Evolutionary conservation across 1,140 invertebrate species (phyloP).

Genomic region (Philotrypesis tridentata): DNA sequence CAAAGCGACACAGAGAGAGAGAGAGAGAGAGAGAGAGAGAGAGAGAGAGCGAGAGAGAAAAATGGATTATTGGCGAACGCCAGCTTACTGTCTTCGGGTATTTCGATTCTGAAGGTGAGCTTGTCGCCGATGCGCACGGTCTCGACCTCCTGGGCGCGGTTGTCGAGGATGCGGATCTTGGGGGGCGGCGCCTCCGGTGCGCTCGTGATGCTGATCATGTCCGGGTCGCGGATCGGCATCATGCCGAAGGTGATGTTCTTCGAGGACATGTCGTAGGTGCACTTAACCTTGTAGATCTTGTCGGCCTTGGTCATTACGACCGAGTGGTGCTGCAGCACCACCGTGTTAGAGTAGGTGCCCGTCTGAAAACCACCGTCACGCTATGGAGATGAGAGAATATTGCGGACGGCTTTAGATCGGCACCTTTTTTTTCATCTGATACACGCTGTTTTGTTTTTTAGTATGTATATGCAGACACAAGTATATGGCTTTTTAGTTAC

Average conservation of each 20-base stretch:
- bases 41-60: not conserved
- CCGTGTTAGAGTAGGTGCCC: slow-evolving; percentile 95
- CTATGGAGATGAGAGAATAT: slow-evolving; percentile 58
- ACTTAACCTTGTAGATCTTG: slow-evolving; percentile 97
- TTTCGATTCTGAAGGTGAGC: slow-evolving; percentile 95
- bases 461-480: not conserved
- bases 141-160: slow-evolving; percentile 89
- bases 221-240: slow-evolving; percentile 96
- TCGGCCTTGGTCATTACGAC: slow-evolving; percentile 97
- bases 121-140: slow-evolving; percentile 96
- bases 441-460: not conserved
- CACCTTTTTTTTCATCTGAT: not conserved
- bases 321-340: slow-evolving; percentile 95
- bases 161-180: slow-evolving; percentile 92
- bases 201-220: slow-evolving; percentile 96
- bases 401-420: slow-evolving; percentile 1
- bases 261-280: slow-evolving; percentile 96
- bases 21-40: not conserved
- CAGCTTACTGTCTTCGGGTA: slow-evolving; percentile 96
- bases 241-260: slow-evolving; percentile 98
- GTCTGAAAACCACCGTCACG: slow-evolving; percentile 78
- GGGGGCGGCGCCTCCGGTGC: slow-evolving; percentile 95
- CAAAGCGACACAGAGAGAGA: not conserved
- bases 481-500: not conserved
- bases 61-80: no score